Conservation (phyloP, 1,140 invertebrate genomes). For the Harlomillsia oculata region DNA sequence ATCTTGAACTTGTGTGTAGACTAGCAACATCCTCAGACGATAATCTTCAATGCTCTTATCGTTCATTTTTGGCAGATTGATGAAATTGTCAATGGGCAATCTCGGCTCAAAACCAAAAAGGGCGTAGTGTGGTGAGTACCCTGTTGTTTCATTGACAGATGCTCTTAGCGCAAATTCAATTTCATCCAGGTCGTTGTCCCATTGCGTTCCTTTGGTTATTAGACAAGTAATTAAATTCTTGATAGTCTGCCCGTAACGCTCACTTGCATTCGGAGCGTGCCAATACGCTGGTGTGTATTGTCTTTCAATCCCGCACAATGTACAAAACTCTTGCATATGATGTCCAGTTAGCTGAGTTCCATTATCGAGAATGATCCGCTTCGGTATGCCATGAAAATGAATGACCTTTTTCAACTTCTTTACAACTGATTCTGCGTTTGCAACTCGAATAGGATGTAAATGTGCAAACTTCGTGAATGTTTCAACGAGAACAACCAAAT, state of each 20-base stretch:
- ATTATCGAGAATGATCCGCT: not conserved
- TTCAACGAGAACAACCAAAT: slow-evolving; percentile 43
- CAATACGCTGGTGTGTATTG: not conserved
- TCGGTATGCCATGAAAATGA: not conserved
- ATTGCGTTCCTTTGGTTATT: slow-evolving; percentile 8
- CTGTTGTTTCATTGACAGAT: slow-evolving; percentile 37
- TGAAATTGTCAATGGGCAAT: slow-evolving; percentile 10
- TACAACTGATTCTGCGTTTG: not conserved
- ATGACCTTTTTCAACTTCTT: not conserved
- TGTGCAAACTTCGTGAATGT: slow-evolving; percentile 37
- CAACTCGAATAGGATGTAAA: not conserved
- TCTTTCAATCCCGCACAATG: not conserved
- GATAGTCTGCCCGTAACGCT: slow-evolving; percentile 18
- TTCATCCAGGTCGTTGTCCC: slow-evolving; percentile 38
- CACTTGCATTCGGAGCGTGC: not conserved
- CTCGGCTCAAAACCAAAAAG: slow-evolving; percentile 39
- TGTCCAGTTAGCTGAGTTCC: slow-evolving; percentile 5
- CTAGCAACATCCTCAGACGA: not conserved
- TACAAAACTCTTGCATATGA: slow-evolving; percentile 7
- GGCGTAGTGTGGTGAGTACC: slow-evolving; percentile 39
- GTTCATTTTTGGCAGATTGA: not conserved
- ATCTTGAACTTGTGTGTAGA: not conserved
- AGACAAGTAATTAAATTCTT: slow-evolving; percentile 31
- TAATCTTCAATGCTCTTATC: not conserved
- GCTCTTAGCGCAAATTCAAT: slow-evolving; percentile 42